Evolutionary conservation across 2,113 vertebrate genomes (phyloP).

Genomic region (Trichomycterus rosablanca): DNA sequence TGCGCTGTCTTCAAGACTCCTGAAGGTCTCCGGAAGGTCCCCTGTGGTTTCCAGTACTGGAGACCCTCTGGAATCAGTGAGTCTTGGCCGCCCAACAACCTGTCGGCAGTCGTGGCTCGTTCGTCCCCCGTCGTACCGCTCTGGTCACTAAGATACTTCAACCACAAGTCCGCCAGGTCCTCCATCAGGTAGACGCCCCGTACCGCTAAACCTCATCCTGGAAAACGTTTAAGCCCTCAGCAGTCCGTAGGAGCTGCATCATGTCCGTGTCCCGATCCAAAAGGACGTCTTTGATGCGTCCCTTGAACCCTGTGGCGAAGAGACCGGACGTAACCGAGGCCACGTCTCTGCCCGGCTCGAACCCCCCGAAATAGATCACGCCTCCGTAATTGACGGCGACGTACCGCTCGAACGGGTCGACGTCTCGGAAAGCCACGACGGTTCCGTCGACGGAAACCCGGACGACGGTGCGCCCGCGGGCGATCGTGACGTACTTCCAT

Average conservation of each 20-base stretch:
- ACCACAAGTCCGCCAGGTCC: no score
- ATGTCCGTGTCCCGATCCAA: slow-evolving; percentile 75
- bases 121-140: no score
- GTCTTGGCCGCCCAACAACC: no score
- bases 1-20: no score
- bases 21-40: no score
- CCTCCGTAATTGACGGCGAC: slow-evolving; percentile 76
- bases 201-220: no score
- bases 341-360: slow-evolving; percentile 71
- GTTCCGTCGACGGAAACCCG: slow-evolving; percentile 67
- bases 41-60: no score
- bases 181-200: no score
- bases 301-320: slow-evolving; percentile 73
- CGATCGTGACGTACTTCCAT: slow-evolving; percentile 68
- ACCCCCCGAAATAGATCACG: slow-evolving; percentile 77
- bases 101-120: no score
- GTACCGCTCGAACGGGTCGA: slow-evolving; percentile 74
- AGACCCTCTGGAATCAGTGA: no score
- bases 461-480: slow-evolving; percentile 71
- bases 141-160: no score
- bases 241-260: slow-evolving; percentile 61
- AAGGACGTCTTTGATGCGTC: slow-evolving; percentile 73
- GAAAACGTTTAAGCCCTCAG: slow-evolving; percentile 78
- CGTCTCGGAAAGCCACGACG: slow-evolving; percentile 68
- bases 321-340: slow-evolving; percentile 65